These are phyloP conservation scores for Helogale parvula DNA, from an alignment of 2,113 vertebrate genomes.

Conservation along the genomic window DNA sequence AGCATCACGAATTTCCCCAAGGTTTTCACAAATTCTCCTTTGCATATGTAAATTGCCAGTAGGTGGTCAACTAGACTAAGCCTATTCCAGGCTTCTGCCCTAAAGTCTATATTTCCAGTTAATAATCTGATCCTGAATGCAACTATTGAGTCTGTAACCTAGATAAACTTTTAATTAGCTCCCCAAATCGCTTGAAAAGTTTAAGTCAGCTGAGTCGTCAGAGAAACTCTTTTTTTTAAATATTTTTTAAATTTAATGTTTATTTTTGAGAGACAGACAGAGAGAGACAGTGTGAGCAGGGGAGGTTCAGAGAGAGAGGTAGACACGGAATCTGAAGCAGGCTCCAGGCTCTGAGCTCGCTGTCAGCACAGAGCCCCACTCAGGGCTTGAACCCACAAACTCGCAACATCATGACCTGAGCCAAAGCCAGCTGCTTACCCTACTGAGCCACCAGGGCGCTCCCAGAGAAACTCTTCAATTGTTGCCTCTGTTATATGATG, in stretches of 20 bases:
- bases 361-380: too few relatives aligned
- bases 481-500: not conserved
- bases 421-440: too few relatives aligned
- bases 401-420: too few relatives aligned
- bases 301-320: too few relatives aligned
- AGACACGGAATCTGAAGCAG: too few relatives aligned
- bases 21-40: slow-evolving; percentile 4
- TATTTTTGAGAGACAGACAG: too few relatives aligned
- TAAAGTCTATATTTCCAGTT: not conserved
- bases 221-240: not conserved
- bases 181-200: not conserved
- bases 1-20: not conserved
- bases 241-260: too few relatives aligned
- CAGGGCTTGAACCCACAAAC: too few relatives aligned
- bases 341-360: too few relatives aligned
- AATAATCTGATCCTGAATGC: not conserved
- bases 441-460: too few relatives aligned
- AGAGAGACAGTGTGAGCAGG: too few relatives aligned
- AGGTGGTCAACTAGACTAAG: not conserved
- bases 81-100: not conserved
- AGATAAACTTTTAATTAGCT: slow-evolving; percentile 8
- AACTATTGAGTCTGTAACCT: not conserved
- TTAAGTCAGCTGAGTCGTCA: not conserved
- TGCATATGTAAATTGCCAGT: not conserved
- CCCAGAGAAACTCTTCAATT: not conserved